These are phyloP conservation scores for Gila orcuttii DNA, from an alignment of 2,113 vertebrate species.

Conservation along the genomic window DNA sequence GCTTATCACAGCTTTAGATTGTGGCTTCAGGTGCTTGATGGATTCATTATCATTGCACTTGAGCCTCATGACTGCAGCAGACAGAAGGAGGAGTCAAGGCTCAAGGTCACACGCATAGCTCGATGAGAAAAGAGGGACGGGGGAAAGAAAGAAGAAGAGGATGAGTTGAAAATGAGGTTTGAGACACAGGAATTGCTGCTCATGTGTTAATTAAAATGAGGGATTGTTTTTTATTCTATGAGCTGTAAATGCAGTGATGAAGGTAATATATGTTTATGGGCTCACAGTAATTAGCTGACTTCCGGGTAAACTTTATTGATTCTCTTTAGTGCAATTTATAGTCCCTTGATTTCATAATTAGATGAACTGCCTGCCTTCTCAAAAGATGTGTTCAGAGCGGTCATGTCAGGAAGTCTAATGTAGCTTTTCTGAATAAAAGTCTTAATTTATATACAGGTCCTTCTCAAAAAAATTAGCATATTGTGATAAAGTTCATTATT, in stretches of 20 bases:
- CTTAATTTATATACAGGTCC: no score
- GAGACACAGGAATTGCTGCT: neutral
- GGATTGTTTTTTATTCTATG: neutral
- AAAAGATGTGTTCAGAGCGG: neutral
- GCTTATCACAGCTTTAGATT: slow-evolving; percentile 42
- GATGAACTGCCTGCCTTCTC: neutral
- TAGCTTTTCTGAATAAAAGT: no score
- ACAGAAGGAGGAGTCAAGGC: neutral
- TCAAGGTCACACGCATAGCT: slow-evolving; percentile 35
- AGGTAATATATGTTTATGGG: slow-evolving; percentile 25
- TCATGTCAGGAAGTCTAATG: neutral
- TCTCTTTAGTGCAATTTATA: slow-evolving; percentile 16
- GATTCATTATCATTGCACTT: slow-evolving; percentile 53
- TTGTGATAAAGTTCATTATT: no score
- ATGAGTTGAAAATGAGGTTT: slow-evolving; percentile 7
- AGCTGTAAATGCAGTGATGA: neutral
- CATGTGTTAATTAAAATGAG: slow-evolving; percentile 12
- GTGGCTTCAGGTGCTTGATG: slow-evolving; percentile 49
- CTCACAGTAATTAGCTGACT: slow-evolving; percentile 10
- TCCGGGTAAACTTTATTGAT: slow-evolving; percentile 35
- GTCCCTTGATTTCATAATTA: neutral
- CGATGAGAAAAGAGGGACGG: neutral
- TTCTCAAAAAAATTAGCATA: no score
- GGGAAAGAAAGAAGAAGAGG: neutral
- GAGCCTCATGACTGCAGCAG: slow-evolving; percentile 39